Conservation (phyloP, 1,140 invertebrate genomes). For the Brachionus angularis region DNA sequence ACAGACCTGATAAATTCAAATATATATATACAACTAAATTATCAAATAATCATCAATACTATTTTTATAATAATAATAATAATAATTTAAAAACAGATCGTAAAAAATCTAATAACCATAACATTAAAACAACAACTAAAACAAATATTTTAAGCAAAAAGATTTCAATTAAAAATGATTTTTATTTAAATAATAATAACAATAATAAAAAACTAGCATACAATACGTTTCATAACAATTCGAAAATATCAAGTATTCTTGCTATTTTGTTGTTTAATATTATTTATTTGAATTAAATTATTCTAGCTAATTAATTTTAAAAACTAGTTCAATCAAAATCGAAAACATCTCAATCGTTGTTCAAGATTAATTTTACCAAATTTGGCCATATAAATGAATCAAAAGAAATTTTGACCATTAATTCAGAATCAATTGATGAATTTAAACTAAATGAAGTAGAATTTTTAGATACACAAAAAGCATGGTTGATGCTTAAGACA, state of each 20-base stretch:
- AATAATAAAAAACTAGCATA: slow-evolving; percentile 32
- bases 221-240: slow-evolving; percentile 35
- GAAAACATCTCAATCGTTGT: slow-evolving; percentile 29
- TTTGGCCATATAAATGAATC: slow-evolving; percentile 31
- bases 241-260: slow-evolving; percentile 37
- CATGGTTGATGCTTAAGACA: slow-evolving; percentile 6
- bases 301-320: slow-evolving; percentile 18
- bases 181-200: background rate
- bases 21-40: background rate
- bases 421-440: background rate
- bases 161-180: slow-evolving; percentile 35
- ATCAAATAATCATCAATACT: background rate
- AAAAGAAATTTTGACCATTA: background rate
- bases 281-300: too few species aligned
- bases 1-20: slow-evolving; percentile 14
- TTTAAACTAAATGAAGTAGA: background rate
- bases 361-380: background rate
- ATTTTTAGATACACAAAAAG: slow-evolving; percentile 24
- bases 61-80: background rate
- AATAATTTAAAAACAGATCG: slow-evolving; percentile 9
- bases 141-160: slow-evolving; percentile 31
- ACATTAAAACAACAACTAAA: slow-evolving; percentile 26
- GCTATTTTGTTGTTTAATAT: background rate
- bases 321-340: slow-evolving; percentile 30
- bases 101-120: background rate